phyloP scores from a whole-genome alignment of 2,888 invertebrate genomes.

The Noctua janthe region DNA sequence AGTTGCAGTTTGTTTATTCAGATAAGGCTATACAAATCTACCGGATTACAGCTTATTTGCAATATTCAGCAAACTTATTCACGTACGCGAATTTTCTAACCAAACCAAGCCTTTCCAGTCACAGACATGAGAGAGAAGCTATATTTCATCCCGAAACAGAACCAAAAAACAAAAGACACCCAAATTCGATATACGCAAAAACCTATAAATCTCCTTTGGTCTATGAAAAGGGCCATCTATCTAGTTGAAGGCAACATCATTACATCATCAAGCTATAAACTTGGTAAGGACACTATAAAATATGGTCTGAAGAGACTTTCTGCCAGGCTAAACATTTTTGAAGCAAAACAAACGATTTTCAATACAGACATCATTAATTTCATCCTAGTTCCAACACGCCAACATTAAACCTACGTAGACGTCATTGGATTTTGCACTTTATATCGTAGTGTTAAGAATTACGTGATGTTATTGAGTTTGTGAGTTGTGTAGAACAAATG shows the following conservation, averaged over 20 bases:
- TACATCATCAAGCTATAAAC: constrained; percentile 59
- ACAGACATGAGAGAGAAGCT: neutral
- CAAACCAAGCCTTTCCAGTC: neutral
- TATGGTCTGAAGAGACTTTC: constrained; percentile 72
- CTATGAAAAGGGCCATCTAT: constrained; percentile 41
- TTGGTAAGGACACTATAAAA: constrained; percentile 70
- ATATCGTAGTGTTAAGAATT: constrained; percentile 63
- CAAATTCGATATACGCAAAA: neutral
- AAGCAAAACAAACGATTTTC: constrained; percentile 84
- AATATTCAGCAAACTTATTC: neutral
- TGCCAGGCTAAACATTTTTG: constrained; percentile 75
- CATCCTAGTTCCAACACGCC: constrained; percentile 75
- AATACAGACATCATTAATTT: constrained; percentile 84
- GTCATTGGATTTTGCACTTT: constrained; percentile 66
- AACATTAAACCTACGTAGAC: constrained; percentile 61
- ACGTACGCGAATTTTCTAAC: neutral
- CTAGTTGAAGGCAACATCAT: constrained; percentile 59
- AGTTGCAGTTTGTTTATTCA: neutral
- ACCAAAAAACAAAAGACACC: neutral
- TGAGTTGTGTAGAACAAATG: constrained; percentile 78
- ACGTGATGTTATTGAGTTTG: constrained; percentile 52
- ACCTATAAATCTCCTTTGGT: constrained; percentile 24
- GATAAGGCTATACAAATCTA: neutral
- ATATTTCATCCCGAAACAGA: neutral
- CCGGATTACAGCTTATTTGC: neutral